These are phyloP conservation scores for Cecropterus lyciades DNA, from an alignment of 1,140 invertebrate species.

Conservation along the genomic window DNA sequence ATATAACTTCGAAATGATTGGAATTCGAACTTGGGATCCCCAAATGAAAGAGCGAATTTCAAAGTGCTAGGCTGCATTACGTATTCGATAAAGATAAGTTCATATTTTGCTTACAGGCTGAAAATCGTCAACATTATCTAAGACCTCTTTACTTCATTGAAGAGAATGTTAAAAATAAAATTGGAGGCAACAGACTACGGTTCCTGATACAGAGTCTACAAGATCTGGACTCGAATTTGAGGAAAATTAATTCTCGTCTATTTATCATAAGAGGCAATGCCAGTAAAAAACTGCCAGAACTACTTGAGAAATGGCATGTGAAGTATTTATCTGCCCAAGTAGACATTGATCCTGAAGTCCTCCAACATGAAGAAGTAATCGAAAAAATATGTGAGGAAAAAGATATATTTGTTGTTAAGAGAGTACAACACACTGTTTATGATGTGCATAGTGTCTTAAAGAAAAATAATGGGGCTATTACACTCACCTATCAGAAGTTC, in stretches of 20 bases:
- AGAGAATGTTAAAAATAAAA: constrained; percentile 86
- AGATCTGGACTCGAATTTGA: constrained; percentile 87
- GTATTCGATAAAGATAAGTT: not conserved
- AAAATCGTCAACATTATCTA: constrained; percentile 78
- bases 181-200: constrained; percentile 88
- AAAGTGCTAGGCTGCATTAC: too few species aligned
- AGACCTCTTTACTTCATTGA: constrained; percentile 89
- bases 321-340: constrained; percentile 88
- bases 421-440: constrained; percentile 89
- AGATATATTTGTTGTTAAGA: constrained; percentile 86
- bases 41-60: too few species aligned
- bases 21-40: too few species aligned
- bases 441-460: constrained; percentile 87
- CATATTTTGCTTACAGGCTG: constrained; percentile 61
- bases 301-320: constrained; percentile 89
- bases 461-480: constrained; percentile 87
- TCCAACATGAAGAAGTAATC: constrained; percentile 86
- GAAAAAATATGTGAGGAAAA: constrained; percentile 85
- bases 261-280: constrained; percentile 88
- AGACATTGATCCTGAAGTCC: constrained; percentile 89
- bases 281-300: constrained; percentile 85
- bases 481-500: constrained; percentile 90
- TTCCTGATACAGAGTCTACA: constrained; percentile 89
- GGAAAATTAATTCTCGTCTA: constrained; percentile 83
- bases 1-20: too few species aligned